Conservation (phyloP, 2,113 vertebrate genomes). For the Oryzias woworae region DNA sequence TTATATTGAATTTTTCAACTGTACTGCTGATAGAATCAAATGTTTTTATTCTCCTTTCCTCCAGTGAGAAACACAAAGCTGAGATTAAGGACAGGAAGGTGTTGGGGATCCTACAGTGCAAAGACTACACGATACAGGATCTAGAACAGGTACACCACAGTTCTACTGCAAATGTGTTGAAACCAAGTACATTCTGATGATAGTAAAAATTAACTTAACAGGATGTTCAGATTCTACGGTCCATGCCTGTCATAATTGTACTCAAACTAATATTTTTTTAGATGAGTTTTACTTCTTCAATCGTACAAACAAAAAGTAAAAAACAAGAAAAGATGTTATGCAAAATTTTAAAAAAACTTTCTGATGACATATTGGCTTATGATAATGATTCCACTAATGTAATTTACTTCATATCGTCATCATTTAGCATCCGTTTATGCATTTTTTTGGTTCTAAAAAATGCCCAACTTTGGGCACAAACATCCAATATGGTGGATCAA, state of each 20-base stretch:
- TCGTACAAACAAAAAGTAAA: no score
- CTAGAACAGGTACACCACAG: conserved; percentile 82
- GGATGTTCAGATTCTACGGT: no score
- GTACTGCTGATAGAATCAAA: not conserved
- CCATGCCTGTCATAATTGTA: no score
- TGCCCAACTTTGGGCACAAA: no score
- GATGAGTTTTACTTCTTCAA: no score
- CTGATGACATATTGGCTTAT: conserved; percentile 43
- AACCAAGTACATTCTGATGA: not conserved
- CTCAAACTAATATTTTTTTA: no score
- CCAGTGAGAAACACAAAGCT: conserved; percentile 91
- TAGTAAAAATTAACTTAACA: no score
- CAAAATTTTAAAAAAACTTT: not conserved
- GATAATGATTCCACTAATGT: conserved; percentile 66
- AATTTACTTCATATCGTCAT: conserved; percentile 69
- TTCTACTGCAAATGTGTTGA: not conserved
- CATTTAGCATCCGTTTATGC: conserved; percentile 66
- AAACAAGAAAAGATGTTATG: not conserved
- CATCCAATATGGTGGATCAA: not conserved
- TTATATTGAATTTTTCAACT: not conserved
- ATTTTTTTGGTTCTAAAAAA: conserved; percentile 59
- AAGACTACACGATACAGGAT: conserved; percentile 86
- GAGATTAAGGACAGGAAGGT: conserved; percentile 91
- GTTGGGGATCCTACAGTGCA: conserved; percentile 90
- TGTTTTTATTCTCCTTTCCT: conserved; percentile 45